Evolutionary conservation across 2,888 invertebrate species (phyloP).

Genomic region (Eupithecia subfuscata): DNA sequence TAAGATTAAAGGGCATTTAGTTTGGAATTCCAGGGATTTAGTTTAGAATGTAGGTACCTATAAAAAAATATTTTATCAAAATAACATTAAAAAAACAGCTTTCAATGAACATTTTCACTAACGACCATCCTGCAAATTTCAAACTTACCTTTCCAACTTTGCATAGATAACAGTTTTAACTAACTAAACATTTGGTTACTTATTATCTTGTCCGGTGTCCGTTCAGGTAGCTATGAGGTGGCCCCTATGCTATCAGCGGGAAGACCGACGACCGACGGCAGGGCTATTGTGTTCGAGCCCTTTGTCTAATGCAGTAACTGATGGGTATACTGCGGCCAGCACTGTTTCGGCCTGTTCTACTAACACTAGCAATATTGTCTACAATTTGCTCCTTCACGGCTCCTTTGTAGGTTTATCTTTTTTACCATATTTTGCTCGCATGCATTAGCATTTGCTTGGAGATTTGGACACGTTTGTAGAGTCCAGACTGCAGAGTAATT

Average conservation of each 20-base stretch:
- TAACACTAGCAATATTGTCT: neutral
- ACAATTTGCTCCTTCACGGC: neutral
- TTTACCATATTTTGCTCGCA: no score
- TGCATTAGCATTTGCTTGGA: no score
- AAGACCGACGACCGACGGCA: neutral
- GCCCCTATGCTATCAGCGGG: slow-evolving; percentile 13
- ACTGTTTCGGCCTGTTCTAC: neutral
- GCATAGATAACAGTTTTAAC: slow-evolving; percentile 11
- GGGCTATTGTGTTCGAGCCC: neutral
- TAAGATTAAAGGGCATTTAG: no score
- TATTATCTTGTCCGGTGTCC: neutral
- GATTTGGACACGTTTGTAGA: no score
- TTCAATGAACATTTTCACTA: no score
- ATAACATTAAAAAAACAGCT: no score
- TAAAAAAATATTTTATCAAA: no score
- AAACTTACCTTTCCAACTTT: neutral
- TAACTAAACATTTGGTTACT: slow-evolving; percentile 3
- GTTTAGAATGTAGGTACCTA: no score
- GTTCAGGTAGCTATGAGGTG: neutral
- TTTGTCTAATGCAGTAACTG: neutral
- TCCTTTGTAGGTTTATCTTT: no score
- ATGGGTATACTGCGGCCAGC: neutral
- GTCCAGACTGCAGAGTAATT: no score
- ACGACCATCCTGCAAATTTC: neutral
- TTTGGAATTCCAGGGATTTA: no score